These are phyloP conservation scores for Pseudachorutes palmiensis DNA, from an alignment of 1,140 invertebrate genomes.

Conservation along the genomic window DNA sequence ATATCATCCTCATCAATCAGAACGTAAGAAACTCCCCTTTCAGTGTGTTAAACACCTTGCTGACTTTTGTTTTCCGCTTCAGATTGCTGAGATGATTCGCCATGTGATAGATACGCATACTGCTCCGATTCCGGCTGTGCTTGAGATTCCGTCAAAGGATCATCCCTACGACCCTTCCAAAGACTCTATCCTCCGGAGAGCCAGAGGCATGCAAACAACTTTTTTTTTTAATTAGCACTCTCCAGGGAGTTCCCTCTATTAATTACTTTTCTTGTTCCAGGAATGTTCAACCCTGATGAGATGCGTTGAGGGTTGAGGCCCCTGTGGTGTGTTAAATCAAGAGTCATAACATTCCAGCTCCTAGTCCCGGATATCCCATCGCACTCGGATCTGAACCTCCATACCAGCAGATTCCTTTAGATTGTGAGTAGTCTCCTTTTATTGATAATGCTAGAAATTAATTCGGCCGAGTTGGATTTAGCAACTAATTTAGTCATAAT, in stretches of 20 bases:
- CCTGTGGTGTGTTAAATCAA: too few species aligned
- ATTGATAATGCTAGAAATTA: too few species aligned
- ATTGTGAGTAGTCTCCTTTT: too few species aligned
- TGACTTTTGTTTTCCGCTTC: conserved; percentile 11
- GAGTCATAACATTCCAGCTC: not conserved
- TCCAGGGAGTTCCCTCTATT: too few species aligned
- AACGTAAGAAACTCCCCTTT: conserved; percentile 56
- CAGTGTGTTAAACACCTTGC: conserved; percentile 1
- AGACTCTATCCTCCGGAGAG: conserved; percentile 90
- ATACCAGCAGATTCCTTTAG: too few species aligned
- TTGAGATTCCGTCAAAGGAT: conserved; percentile 99
- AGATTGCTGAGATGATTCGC: conserved; percentile 94
- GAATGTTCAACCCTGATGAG: conserved; percentile 48
- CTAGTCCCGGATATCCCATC: not conserved
- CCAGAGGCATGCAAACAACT: conserved; percentile 46
- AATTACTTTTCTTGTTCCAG: conserved; percentile 33
- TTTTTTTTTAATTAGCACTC: conserved; percentile 1
- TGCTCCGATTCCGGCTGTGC: conserved; percentile 84
- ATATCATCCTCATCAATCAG: conserved; percentile 98
- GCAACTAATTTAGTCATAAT: too few species aligned
- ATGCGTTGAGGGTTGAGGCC: conserved; percentile 23
- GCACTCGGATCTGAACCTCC: not conserved
- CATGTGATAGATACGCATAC: conserved; percentile 92
- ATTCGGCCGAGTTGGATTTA: too few species aligned
- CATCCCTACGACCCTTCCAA: conserved; percentile 98